These are phyloP conservation scores for Lipophrys pholis DNA, from an alignment of 2,113 vertebrate genomes.

Conservation along the genomic window DNA sequence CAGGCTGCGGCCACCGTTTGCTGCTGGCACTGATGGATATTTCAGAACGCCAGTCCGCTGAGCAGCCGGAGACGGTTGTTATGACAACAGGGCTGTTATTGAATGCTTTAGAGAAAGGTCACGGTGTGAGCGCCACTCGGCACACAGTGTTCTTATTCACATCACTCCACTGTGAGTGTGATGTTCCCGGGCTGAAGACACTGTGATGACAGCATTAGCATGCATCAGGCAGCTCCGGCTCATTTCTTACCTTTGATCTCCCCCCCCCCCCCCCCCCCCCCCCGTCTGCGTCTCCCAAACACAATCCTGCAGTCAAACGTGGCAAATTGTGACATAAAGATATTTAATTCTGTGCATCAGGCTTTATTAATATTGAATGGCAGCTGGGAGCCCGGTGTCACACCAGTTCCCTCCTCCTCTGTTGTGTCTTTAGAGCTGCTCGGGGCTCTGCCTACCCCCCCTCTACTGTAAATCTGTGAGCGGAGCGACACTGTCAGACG, in stretches of 20 bases:
- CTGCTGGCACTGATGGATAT: not conserved
- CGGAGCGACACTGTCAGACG: conserved; percentile 36
- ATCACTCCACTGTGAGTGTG: not conserved
- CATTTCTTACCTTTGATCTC: not conserved
- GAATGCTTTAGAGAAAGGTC: conserved; percentile 28
- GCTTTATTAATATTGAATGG: conserved; percentile 6
- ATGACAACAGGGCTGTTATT: conserved; percentile 26
- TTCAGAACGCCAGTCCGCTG: not conserved
- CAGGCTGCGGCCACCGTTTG: not conserved
- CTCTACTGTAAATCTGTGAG: conserved; percentile 15
- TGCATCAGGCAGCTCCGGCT: not conserved
- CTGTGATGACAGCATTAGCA: conserved; percentile 15
- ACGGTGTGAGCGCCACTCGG: conserved; percentile 22
- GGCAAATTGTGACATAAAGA: not conserved
- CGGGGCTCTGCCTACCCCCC: not conserved
- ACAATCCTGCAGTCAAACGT: not conserved
- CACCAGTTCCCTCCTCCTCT: not conserved
- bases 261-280: not conserved
- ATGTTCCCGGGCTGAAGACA: conserved; percentile 5
- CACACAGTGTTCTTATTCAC: conserved; percentile 16
- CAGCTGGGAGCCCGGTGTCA: not conserved
- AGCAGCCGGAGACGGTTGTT: conserved; percentile 19
- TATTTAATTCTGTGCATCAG: conserved; percentile 11
- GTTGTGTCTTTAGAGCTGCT: not conserved
- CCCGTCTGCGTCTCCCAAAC: not conserved